Percentiles rank a stretch among this genome's conserved stretches.
These are phyloP conservation scores for Volucella inflata DNA, from an alignment of 2,888 invertebrate genomes.

Conservation along the genomic window DNA sequence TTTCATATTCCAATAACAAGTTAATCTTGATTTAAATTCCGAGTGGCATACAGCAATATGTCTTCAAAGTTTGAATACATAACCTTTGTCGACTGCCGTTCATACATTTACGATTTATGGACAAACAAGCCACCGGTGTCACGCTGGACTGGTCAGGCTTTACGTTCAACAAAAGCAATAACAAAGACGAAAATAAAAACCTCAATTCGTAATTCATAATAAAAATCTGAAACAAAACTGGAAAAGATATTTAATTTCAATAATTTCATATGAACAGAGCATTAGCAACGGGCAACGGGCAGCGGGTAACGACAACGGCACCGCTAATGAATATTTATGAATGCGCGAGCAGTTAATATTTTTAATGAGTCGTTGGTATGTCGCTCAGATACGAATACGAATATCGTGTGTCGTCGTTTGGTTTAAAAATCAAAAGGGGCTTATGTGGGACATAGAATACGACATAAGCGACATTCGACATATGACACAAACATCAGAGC, in stretches of 20 bases:
- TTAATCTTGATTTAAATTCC: no score
- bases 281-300: slow-evolving; percentile 19
- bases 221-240: slow-evolving; percentile 23
- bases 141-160: slow-evolving; percentile 36
- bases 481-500: slow-evolving; percentile 21
- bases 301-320: slow-evolving; percentile 4
- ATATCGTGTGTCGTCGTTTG: slow-evolving; percentile 1
- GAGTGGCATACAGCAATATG: no score
- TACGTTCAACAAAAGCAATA: neutral
- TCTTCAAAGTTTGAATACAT: no score
- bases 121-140: slow-evolving; percentile 25
- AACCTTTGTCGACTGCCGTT: no score
- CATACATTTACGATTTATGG: slow-evolving; percentile 41
- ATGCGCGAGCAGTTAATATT: slow-evolving; percentile 68
- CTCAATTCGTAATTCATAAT: slow-evolving; percentile 51
- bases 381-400: slow-evolving; percentile 51
- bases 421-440: neutral
- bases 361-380: slow-evolving; percentile 72
- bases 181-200: slow-evolving; percentile 24
- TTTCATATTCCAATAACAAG: no score
- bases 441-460: slow-evolving; percentile 2
- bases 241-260: slow-evolving; percentile 60
- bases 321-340: slow-evolving; percentile 73
- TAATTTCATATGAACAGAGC: slow-evolving; percentile 68
- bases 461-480: slow-evolving; percentile 19